These are phyloP conservation scores for Sylvietta virens DNA, from an alignment of 2,113 vertebrate species.

Conservation along the genomic window DNA sequence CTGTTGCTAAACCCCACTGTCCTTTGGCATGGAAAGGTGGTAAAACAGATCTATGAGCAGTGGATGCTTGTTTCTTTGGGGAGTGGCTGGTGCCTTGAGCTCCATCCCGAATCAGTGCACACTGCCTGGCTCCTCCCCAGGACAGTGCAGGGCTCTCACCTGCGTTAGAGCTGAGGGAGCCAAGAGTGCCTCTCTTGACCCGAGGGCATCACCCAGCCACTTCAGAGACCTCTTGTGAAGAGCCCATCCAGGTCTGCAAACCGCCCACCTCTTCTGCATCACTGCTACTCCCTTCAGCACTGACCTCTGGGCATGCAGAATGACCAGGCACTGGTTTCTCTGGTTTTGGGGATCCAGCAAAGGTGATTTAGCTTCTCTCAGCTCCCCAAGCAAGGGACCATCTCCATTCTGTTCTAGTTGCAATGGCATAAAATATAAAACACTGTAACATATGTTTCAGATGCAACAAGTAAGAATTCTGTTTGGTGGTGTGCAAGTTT, in stretches of 20 bases:
- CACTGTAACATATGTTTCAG: neutral
- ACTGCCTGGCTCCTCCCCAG: neutral
- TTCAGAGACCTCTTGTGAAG: neutral
- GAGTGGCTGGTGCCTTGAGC: neutral
- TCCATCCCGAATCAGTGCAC: neutral
- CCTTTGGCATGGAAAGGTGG: neutral
- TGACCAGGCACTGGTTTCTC: neutral
- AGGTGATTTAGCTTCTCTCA: neutral
- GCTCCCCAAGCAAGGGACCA: neutral
- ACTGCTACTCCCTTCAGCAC: neutral
- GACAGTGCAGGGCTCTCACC: neutral
- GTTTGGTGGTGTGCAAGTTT: neutral
- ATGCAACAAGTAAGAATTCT: neutral
- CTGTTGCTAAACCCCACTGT: neutral
- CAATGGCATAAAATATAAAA: neutral
- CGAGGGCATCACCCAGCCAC: neutral
- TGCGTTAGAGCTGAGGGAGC: neutral
- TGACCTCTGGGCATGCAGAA: neutral
- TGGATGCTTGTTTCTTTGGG: neutral
- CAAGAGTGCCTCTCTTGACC: no score
- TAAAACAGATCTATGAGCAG: neutral
- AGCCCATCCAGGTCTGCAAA: neutral
- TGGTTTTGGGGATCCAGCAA: neutral
- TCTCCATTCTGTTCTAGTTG: neutral
- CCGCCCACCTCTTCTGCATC: fast-evolving